A percentile compares a stretch with the other conserved stretches of the same genome.
These are phyloP conservation scores for Limanda limanda DNA, from an alignment of 2,113 vertebrate genomes.

Conservation along the genomic window DNA sequence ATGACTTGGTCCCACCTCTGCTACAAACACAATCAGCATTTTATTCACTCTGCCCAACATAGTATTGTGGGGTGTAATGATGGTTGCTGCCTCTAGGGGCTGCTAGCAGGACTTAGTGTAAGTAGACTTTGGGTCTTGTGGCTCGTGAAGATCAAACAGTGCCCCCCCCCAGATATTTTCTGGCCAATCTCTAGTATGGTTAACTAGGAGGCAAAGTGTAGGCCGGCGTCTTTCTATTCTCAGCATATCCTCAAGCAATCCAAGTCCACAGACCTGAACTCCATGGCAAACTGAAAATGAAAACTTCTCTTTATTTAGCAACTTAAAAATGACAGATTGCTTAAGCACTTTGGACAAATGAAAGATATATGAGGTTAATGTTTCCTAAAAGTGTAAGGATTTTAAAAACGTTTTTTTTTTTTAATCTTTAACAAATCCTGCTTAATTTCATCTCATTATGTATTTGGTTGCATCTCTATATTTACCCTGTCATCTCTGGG, in stretches of 20 bases:
- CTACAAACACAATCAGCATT: neutral
- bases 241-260: conserved; percentile 30
- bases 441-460: too few relatives aligned
- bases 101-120: neutral
- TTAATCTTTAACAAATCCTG: too few relatives aligned
- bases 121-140: conserved; percentile 5
- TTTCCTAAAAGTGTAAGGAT: neutral
- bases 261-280: too few relatives aligned
- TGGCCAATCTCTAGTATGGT: conserved; percentile 14
- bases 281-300: neutral
- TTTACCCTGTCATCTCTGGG: too few relatives aligned
- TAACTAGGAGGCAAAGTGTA: conserved; percentile 22
- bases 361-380: too few relatives aligned
- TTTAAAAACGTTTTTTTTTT: too few relatives aligned
- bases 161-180: neutral
- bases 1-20: too few relatives aligned
- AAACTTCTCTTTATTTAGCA: neutral
- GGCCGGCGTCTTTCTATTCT: conserved; percentile 30
- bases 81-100: neutral
- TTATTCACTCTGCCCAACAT: neutral
- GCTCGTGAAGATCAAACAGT: conserved; percentile 5
- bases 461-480: too few relatives aligned
- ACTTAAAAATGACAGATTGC: too few relatives aligned
- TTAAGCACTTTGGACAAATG: too few relatives aligned
- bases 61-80: neutral